Evolutionary conservation across 2,888 invertebrate genomes (phyloP).

Genomic region (Eumacrocentrus americanus): DNA sequence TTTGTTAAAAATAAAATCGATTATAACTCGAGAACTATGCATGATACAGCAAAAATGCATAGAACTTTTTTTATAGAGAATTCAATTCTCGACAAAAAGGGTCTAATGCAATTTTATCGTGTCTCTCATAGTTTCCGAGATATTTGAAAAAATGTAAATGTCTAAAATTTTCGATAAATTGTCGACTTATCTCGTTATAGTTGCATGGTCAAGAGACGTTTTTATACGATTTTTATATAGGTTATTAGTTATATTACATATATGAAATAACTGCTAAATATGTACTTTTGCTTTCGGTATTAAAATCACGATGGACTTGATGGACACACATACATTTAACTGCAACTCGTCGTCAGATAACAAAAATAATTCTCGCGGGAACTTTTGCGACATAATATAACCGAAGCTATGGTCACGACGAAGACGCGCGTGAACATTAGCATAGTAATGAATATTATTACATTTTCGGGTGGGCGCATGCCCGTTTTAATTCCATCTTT

Average conservation of each 20-base stretch:
- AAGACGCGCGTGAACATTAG: slow-evolving; percentile 54
- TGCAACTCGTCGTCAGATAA: no score
- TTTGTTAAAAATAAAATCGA: no score
- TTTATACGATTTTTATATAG: neutral
- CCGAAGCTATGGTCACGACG: slow-evolving; percentile 15
- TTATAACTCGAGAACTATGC: neutral
- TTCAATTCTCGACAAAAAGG: neutral
- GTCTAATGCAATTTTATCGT: neutral
- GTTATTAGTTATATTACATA: no score
- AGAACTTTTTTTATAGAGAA: no score
- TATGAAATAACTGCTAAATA: no score
- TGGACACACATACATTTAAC: no score
- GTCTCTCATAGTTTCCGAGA: neutral
- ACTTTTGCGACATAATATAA: no score
- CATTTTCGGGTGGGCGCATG: slow-evolving; percentile 57
- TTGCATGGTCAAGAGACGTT: no score
- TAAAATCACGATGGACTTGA: neutral
- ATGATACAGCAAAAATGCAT: neutral
- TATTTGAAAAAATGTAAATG: neutral
- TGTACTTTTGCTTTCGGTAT: neutral
- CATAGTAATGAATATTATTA: slow-evolving; percentile 63
- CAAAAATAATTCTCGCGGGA: slow-evolving; percentile 12
- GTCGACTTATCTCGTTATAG: no score
- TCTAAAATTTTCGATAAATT: no score
- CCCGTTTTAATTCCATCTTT: slow-evolving; percentile 62